Conservation (phyloP, 2,888 invertebrate genomes). For the Dichetophora obliterata region DNA sequence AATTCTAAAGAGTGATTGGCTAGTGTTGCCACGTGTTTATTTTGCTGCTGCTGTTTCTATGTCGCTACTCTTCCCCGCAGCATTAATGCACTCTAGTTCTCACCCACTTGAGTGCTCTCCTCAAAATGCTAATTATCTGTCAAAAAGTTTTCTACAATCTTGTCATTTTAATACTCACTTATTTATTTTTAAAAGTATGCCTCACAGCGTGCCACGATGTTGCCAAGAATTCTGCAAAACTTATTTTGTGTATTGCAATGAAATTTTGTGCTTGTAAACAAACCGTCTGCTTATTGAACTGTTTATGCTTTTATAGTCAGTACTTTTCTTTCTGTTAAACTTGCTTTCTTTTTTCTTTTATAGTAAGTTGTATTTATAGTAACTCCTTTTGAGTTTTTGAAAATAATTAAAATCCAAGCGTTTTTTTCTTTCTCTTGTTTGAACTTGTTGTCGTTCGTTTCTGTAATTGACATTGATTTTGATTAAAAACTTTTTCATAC, state of each 20-base stretch:
- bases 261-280: background rate
- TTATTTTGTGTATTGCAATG: background rate
- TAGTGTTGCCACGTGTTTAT: background rate
- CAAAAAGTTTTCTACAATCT: slow-evolving; percentile 21
- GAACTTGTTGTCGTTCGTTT: background rate
- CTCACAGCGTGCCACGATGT: background rate
- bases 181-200: background rate
- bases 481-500: slow-evolving; percentile 52
- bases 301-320: background rate
- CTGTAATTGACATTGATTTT: slow-evolving; percentile 59
- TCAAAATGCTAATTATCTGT: slow-evolving; percentile 33
- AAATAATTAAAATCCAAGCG: background rate
- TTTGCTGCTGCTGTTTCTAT: background rate
- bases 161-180: background rate
- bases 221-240: background rate
- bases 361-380: background rate
- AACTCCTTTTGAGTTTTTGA: background rate
- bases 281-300: background rate
- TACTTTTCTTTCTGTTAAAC: background rate
- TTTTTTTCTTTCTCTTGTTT: slow-evolving; percentile 26
- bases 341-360: background rate
- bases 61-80: background rate
- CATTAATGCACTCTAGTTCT: background rate
- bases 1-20: background rate
- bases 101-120: background rate